These are phyloP conservation scores for Escarpia spicata DNA, from an alignment of 2,888 invertebrate species.

Conservation along the genomic window DNA sequence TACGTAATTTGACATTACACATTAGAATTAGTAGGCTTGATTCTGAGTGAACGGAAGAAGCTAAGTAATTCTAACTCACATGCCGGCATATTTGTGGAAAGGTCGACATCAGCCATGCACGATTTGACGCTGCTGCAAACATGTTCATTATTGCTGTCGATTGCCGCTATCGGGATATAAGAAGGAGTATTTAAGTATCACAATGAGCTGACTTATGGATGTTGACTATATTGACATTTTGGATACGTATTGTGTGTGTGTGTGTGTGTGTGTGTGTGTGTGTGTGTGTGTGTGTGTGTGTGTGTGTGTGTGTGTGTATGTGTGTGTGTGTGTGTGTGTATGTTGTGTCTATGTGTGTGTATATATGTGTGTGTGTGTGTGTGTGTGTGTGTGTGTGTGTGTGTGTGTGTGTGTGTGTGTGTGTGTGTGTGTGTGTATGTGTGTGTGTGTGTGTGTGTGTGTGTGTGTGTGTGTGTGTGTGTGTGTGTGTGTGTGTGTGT, in stretches of 20 bases:
- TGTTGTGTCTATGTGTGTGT: background rate
- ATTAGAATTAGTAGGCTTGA: background rate
- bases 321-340: no score
- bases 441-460: no score
- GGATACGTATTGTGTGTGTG: no score
- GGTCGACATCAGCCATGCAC: background rate
- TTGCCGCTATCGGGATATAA: background rate
- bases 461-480: no score
- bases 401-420: no score
- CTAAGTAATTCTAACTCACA: background rate
- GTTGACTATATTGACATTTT: no score
- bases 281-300: background rate
- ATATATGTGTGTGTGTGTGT: background rate
- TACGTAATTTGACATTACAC: background rate
- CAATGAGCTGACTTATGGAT: background rate
- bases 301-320: background rate
- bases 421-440: no score
- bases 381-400: background rate
- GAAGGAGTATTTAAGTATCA: background rate
- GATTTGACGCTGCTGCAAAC: background rate
- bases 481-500: no score
- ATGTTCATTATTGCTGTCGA: background rate
- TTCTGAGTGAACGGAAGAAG: background rate
- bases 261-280: no score
- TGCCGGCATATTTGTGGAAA: no score